These are phyloP conservation scores for Astropecten irregularis DNA, from an alignment of 53 echinoderm and acorn worm species.

Conservation along the genomic window DNA sequence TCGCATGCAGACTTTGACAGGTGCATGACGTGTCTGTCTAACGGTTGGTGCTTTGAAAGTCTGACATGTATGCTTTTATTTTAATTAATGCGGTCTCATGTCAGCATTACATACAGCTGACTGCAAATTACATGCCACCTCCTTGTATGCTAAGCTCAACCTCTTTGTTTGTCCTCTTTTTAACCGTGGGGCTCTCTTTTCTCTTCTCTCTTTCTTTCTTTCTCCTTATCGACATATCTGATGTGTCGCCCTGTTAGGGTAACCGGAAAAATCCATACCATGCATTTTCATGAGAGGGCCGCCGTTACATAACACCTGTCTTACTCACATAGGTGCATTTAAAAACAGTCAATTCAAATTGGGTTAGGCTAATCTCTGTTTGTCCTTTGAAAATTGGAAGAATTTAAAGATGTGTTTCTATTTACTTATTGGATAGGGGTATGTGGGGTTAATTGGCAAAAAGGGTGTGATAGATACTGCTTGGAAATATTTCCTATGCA, in stretches of 20 bases:
- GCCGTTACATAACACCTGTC: conserved; percentile 4
- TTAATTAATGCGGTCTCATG: neutral
- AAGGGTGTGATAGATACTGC: no score
- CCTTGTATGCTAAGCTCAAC: neutral
- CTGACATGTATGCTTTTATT: no score
- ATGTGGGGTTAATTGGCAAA: no score
- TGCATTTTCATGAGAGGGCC: neutral
- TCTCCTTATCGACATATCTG: conserved; percentile 8
- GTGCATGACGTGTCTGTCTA: no score
- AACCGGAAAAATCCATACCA: neutral
- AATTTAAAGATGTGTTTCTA: no score
- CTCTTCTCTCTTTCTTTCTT: no score
- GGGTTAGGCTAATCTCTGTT: neutral
- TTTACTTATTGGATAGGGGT: no score
- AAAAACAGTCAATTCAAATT: conserved; percentile 23
- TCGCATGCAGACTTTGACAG: no score
- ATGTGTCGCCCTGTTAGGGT: neutral
- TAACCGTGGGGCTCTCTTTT: neutral
- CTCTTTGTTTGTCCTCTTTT: neutral
- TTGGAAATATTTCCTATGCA: no score
- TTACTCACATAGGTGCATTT: neutral
- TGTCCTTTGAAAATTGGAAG: neutral
- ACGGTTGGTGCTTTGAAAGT: no score
- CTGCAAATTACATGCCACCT: neutral
- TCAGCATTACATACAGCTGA: conserved; percentile 10